A percentile compares a stretch with the other conserved stretches of the same genome.
These are phyloP conservation scores for Chrysotoxum bicinctum DNA, from an alignment of 2,888 invertebrate genomes.

Conservation along the genomic window DNA sequence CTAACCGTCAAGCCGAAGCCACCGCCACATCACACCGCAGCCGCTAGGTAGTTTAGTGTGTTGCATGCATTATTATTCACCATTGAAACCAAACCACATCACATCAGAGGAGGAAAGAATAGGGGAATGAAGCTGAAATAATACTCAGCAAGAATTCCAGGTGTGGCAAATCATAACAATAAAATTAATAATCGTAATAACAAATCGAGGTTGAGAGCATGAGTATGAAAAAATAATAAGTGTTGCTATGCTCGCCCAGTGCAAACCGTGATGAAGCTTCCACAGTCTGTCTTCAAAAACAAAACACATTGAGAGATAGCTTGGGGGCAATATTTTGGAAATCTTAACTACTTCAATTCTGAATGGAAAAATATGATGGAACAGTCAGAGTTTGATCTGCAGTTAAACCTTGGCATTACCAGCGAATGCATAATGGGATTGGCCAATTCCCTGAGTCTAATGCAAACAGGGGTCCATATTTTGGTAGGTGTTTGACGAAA, in stretches of 20 bases:
- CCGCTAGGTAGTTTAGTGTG: not conserved
- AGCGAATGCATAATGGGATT: not conserved
- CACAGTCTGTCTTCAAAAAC: not conserved
- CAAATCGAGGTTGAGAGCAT: constrained; percentile 53
- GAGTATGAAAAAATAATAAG: constrained; percentile 1
- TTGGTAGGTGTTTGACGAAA: no score
- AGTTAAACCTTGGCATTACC: not conserved
- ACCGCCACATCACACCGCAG: not conserved
- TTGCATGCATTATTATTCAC: not conserved
- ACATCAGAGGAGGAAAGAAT: not conserved
- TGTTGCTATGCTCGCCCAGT: constrained; percentile 7
- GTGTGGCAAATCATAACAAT: constrained; percentile 70
- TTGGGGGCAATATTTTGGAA: constrained; percentile 10
- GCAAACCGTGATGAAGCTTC: not conserved
- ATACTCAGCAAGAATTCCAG: constrained; percentile 60
- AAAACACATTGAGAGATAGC: not conserved
- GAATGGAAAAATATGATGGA: not conserved
- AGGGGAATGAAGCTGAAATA: constrained; percentile 13
- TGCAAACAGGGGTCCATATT: no score
- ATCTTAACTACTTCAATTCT: constrained; percentile 10
- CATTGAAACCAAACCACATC: not conserved
- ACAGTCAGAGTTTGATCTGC: not conserved
- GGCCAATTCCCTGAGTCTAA: not conserved
- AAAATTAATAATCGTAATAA: constrained; percentile 69
- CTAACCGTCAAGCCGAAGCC: not conserved